A percentile compares a stretch with the other conserved stretches of the same genome.
These are phyloP conservation scores for Salvelinus sp. DNA, from an alignment of 2,113 vertebrate genomes.

Conservation along the genomic window DNA sequence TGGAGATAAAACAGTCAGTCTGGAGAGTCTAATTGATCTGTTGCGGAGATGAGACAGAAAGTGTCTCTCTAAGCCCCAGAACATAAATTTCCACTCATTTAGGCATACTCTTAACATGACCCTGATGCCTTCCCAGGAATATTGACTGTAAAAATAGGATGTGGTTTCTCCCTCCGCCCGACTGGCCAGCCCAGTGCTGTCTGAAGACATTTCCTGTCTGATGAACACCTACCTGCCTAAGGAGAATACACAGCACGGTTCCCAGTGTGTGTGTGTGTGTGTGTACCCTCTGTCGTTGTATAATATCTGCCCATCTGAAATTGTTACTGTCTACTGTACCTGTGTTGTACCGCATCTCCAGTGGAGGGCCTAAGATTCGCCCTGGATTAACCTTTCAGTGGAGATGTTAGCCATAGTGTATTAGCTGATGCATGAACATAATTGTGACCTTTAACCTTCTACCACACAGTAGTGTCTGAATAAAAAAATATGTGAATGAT, in stretches of 20 bases:
- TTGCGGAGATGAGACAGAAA: slow-evolving; percentile 24
- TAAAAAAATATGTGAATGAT: too few relatives aligned
- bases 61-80: neutral
- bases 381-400: too few relatives aligned
- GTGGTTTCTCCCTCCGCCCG: neutral
- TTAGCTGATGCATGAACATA: neutral
- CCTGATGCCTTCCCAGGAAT: slow-evolving; percentile 3
- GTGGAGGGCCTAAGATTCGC: too few relatives aligned
- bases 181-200: neutral
- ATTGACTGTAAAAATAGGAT: slow-evolving; percentile 16
- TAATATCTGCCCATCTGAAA: too few relatives aligned
- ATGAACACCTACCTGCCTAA: slow-evolving; percentile 28
- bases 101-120: neutral
- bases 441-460: neutral
- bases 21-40: slow-evolving; percentile 28
- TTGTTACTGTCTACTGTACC: too few relatives aligned
- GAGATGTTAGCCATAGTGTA: neutral
- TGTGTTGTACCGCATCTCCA: too few relatives aligned
- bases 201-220: slow-evolving; percentile 34
- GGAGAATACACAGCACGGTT: slow-evolving; percentile 8
- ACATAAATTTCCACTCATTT: neutral
- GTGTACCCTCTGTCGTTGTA: too few relatives aligned
- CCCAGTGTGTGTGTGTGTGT: too few relatives aligned
- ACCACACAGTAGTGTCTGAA: neutral
- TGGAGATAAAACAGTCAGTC: slow-evolving; percentile 10